Evolutionary conservation across 2,888 invertebrate genomes (phyloP).

Genomic region (Acanthosoma haemorrhoidale): DNA sequence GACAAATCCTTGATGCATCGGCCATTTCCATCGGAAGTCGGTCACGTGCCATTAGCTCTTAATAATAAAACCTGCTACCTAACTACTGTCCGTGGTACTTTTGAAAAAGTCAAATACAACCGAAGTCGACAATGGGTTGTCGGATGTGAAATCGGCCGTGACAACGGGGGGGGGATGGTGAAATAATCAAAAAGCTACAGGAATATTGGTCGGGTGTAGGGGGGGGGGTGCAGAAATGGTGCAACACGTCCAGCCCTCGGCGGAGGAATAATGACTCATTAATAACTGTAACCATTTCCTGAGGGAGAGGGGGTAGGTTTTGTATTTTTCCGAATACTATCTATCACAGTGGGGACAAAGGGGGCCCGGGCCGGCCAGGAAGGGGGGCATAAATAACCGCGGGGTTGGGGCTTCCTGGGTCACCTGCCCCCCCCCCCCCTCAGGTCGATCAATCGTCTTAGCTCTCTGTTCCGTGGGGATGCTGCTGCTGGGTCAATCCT

Average conservation of each 20-base stretch:
- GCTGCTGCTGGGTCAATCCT: too few relatives aligned
- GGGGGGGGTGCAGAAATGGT: constrained; percentile 17
- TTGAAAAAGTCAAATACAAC: constrained; percentile 1
- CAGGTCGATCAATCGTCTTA: constrained; percentile 6
- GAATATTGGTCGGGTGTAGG: background rate
- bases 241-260: constrained; percentile 15
- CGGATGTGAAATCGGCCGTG: constrained; percentile 19
- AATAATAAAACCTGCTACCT: constrained; percentile 1
- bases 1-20: too few relatives aligned
- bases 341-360: constrained; percentile 18
- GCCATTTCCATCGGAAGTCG: background rate
- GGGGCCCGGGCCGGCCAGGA: background rate
- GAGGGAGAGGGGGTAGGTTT: background rate
- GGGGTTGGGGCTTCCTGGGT: background rate
- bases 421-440: too few relatives aligned
- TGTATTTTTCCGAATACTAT: constrained; percentile 19
- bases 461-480: too few relatives aligned
- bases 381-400: constrained; percentile 1
- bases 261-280: constrained; percentile 1
- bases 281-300: background rate
- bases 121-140: background rate
- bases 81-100: background rate
- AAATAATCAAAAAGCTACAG: background rate
- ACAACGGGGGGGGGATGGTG: background rate
- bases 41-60: background rate